These are phyloP conservation scores for Ailuropoda melanoleuca DNA, from an alignment of 2,113 vertebrate genomes.

Conservation along the genomic window DNA sequence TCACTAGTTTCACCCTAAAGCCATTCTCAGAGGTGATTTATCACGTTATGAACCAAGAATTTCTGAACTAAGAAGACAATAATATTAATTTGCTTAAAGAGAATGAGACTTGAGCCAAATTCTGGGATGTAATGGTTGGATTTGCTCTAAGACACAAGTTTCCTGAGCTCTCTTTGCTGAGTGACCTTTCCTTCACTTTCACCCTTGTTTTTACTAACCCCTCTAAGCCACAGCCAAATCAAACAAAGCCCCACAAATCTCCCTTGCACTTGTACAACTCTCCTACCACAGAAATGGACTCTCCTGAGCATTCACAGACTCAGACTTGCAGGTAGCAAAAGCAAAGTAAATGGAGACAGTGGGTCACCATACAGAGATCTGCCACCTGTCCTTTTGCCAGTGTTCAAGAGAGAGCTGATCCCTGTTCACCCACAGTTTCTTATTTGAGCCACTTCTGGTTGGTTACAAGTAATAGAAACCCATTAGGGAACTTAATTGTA, in stretches of 20 bases:
- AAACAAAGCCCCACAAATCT: constrained; percentile 55
- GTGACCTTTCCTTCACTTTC: constrained; percentile 12
- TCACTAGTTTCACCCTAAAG: background rate
- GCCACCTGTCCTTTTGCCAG: background rate
- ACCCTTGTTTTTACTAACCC: constrained; percentile 18
- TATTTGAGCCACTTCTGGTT: background rate
- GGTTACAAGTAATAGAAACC: background rate
- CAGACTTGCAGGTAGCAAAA: background rate
- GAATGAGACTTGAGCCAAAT: background rate
- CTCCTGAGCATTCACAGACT: background rate
- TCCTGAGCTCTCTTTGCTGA: constrained; percentile 2
- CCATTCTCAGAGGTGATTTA: constrained; percentile 33
- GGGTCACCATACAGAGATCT: background rate
- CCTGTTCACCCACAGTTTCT: background rate
- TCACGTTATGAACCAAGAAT: background rate
- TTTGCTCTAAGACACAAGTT: constrained; percentile 6
- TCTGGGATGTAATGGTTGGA: background rate
- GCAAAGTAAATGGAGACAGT: background rate
- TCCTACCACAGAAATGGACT: background rate
- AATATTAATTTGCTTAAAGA: background rate
- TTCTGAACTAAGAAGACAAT: constrained; percentile 44
- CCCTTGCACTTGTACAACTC: background rate
- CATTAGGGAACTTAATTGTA: background rate
- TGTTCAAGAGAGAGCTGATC: background rate
- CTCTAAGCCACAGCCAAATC: constrained; percentile 31